Conservation (phyloP, 2,888 invertebrate species). For the Ectropis crepuscularia region DNA sequence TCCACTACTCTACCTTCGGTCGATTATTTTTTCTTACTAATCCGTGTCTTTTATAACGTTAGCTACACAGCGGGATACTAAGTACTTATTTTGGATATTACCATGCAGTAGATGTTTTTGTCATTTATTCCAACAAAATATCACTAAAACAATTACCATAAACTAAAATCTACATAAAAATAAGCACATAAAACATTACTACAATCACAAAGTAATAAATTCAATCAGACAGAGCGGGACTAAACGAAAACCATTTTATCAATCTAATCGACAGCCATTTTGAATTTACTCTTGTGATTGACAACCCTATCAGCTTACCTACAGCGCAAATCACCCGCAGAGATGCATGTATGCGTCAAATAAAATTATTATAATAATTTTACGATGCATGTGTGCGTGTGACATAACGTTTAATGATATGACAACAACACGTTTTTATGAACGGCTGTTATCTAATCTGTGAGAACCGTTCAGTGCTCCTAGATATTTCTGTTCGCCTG, state of each 20-base stretch:
- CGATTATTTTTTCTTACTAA: too few relatives aligned
- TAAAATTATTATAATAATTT: constrained; percentile 21
- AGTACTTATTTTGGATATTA: neutral
- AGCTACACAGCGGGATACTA: too few relatives aligned
- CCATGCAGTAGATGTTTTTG: neutral
- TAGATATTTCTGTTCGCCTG: constrained; percentile 34
- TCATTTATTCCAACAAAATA: neutral
- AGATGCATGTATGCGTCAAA: constrained; percentile 48
- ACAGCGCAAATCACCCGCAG: constrained; percentile 78
- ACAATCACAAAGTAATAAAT: constrained; percentile 29
- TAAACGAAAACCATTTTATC: constrained; percentile 32
- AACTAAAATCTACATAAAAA: neutral
- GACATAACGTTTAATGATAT: constrained; percentile 54
- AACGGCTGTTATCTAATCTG: constrained; percentile 25
- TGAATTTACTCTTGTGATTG: constrained; percentile 44
- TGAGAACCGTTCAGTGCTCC: constrained; percentile 24
- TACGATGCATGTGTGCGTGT: constrained; percentile 40
- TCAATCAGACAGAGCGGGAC: constrained; percentile 28
- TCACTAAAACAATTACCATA: neutral
- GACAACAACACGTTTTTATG: constrained; percentile 48
- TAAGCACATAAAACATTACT: neutral
- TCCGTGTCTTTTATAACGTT: too few relatives aligned
- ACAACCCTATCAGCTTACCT: constrained; percentile 63
- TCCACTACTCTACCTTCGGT: too few relatives aligned
- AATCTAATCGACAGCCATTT: constrained; percentile 36